These are phyloP conservation scores for Graptemys geographica DNA, from an alignment of 2,797 vertebrate genomes.

Conservation along the genomic window DNA sequence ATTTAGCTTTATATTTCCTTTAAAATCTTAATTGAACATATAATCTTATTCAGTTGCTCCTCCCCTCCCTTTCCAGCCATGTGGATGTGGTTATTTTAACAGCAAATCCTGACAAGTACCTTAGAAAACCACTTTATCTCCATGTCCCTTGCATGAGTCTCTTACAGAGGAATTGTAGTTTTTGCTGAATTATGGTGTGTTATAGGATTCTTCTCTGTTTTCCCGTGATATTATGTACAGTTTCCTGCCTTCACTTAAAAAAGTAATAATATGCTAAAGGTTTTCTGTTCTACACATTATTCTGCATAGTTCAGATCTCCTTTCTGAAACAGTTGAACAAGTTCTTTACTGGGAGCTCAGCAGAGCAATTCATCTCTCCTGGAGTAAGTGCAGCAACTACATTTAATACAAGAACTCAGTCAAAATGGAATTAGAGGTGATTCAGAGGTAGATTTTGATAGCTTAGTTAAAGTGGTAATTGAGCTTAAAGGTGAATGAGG, in stretches of 20 bases:
- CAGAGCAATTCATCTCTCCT: not conserved
- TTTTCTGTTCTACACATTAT: not conserved
- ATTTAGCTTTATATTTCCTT: not conserved
- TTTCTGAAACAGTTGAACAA: constrained; percentile 23
- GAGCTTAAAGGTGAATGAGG: constrained; percentile 12
- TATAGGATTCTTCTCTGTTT: not conserved
- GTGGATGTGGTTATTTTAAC: not conserved
- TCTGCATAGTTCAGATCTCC: not conserved
- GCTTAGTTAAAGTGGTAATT: constrained; percentile 36
- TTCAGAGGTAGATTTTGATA: constrained; percentile 42
- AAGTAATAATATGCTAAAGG: not conserved
- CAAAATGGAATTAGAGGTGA: constrained; percentile 38
- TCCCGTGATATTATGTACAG: not conserved
- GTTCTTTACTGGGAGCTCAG: not conserved
- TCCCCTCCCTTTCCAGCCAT: too few species aligned
- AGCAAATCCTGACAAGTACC: not conserved
- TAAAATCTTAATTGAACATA: not conserved
- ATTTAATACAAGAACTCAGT: constrained; percentile 22
- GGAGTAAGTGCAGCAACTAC: constrained; percentile 25
- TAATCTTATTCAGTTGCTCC: not conserved
- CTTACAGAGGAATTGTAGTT: not conserved
- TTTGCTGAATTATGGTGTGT: not conserved
- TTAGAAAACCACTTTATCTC: not conserved
- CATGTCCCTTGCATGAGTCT: not conserved
- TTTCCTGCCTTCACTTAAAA: not conserved